phyloP scores from a whole-genome alignment of 2,113 vertebrate genomes.

The Chaetura pelagica region DNA sequence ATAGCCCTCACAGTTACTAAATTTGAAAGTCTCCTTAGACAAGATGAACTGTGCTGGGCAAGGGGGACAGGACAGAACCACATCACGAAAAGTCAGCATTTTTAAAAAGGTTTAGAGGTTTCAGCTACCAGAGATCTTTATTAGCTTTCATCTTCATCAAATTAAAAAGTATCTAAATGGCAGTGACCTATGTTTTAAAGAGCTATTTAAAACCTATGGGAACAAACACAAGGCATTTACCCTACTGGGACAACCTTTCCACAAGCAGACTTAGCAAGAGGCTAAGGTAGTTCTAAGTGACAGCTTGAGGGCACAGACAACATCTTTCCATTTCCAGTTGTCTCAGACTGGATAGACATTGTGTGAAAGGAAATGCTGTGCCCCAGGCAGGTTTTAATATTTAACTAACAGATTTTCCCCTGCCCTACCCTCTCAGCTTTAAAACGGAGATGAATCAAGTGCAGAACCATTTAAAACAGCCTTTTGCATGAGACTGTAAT shows the following conservation, averaged over 20 bases:
- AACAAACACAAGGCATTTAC: background rate
- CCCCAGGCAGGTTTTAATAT: background rate
- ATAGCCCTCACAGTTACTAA: background rate
- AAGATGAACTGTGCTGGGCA: background rate
- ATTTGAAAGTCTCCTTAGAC: background rate
- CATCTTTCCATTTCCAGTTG: background rate
- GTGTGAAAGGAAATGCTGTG: slow-evolving; percentile 15
- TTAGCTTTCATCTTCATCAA: background rate
- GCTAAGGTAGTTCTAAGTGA: background rate
- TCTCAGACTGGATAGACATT: background rate
- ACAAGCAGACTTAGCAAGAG: background rate
- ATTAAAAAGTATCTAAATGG: background rate
- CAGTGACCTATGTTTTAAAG: background rate
- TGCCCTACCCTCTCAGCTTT: background rate
- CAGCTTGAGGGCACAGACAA: background rate
- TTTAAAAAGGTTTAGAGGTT: background rate
- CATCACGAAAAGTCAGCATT: background rate
- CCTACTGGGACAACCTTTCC: background rate
- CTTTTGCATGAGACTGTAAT: background rate
- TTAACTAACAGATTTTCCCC: background rate
- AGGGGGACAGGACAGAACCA: background rate
- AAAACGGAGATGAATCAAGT: background rate
- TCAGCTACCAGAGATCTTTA: background rate
- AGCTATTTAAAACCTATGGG: background rate
- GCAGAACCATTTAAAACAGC: background rate